Percentiles rank a stretch among this genome's conserved stretches.
phyloP scores from a whole-genome alignment of 2,797 vertebrate species.

The Gouania willdenowi region DNA sequence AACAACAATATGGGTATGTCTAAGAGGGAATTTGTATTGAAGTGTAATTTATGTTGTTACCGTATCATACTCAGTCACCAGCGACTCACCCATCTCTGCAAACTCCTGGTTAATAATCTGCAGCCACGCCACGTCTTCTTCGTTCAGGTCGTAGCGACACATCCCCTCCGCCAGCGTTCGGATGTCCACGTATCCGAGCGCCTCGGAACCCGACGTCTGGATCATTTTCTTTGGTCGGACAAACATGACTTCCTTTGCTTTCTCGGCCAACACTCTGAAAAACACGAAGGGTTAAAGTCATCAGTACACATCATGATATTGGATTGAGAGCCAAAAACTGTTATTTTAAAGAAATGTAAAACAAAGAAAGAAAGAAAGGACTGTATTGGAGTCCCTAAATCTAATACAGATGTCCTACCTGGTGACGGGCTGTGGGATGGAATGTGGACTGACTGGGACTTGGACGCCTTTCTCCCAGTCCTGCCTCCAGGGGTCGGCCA shows the following conservation, averaged over 20 bases:
- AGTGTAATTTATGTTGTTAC: too few relatives aligned
- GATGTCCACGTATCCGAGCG: slow-evolving; percentile 89
- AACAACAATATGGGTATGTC: too few relatives aligned
- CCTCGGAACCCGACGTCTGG: slow-evolving; percentile 81
- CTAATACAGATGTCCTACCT: too few relatives aligned
- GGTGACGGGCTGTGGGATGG: slow-evolving; percentile 85
- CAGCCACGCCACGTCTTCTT: slow-evolving; percentile 89
- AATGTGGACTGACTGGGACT: slow-evolving; percentile 93
- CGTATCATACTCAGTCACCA: too few relatives aligned
- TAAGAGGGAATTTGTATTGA: background rate
- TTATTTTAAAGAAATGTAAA: background rate
- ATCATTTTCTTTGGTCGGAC: slow-evolving; percentile 89
- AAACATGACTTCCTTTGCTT: slow-evolving; percentile 82
- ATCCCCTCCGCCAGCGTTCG: slow-evolving; percentile 83
- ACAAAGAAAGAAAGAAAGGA: too few relatives aligned
- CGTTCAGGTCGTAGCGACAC: slow-evolving; percentile 92
- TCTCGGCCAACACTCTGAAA: slow-evolving; percentile 79
- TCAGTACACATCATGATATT: background rate
- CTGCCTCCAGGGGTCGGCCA: slow-evolving; percentile 95
- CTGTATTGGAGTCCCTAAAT: too few relatives aligned
- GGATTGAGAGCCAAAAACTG: background rate
- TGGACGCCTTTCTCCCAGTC: slow-evolving; percentile 99
- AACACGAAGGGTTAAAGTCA: too few relatives aligned
- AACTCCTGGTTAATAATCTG: slow-evolving; percentile 88
- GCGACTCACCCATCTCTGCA: slow-evolving; percentile 86